phyloP scores from a whole-genome alignment of 1,140 invertebrate genomes.

The Drepana arcuata region DNA sequence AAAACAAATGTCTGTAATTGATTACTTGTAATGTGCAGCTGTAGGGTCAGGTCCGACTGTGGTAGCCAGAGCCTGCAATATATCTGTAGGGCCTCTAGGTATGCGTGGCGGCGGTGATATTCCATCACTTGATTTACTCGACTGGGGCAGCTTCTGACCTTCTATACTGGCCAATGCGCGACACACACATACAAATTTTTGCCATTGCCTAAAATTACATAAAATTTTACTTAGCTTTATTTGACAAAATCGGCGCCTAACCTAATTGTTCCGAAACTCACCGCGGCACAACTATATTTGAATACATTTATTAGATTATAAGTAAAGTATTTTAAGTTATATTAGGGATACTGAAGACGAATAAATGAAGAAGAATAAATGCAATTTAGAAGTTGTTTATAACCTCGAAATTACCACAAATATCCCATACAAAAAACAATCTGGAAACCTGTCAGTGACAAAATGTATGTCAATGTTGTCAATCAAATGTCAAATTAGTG shows the following conservation, averaged over 20 bases:
- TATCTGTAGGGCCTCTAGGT: constrained; percentile 83
- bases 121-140: constrained; percentile 38
- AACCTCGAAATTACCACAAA: too few relatives aligned
- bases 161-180: constrained; percentile 42
- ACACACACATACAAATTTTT: constrained; percentile 36
- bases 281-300: constrained; percentile 31
- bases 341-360: too few relatives aligned
- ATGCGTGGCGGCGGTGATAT: constrained; percentile 77
- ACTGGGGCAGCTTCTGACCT: constrained; percentile 45
- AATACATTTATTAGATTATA: too few relatives aligned
- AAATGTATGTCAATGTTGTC: too few relatives aligned
- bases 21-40: constrained; percentile 84
- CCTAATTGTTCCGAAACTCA: constrained; percentile 7
- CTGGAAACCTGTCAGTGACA: too few relatives aligned
- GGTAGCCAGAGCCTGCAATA: constrained; percentile 83
- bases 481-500: too few relatives aligned
- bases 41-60: constrained; percentile 83
- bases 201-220: constrained; percentile 37
- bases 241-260: constrained; percentile 2
- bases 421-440: too few relatives aligned
- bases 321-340: too few relatives aligned
- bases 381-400: too few relatives aligned
- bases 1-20: too few relatives aligned
- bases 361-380: too few relatives aligned
- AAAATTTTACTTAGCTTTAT: constrained; percentile 1